Conservation (phyloP, 1,140 invertebrate species). For the Solen grandis region DNA sequence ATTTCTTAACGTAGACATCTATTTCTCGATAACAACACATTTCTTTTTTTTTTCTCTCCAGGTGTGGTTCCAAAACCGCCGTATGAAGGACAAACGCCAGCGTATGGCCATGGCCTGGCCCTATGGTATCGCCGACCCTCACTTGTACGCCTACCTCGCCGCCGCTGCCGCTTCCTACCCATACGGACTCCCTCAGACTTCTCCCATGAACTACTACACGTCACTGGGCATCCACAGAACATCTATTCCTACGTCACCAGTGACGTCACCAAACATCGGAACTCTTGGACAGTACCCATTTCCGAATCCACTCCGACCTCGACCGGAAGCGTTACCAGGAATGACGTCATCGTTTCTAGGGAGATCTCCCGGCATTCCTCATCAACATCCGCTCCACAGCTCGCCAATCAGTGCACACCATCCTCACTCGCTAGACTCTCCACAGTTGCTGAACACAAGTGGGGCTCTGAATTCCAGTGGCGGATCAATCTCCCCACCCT, state of each 20-base stretch:
- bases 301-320: conserved; percentile 56
- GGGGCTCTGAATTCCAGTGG: conserved; percentile 49
- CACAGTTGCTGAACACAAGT: conserved; percentile 50
- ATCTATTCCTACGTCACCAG: conserved; percentile 50
- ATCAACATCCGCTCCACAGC: conserved; percentile 45
- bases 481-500: conserved; percentile 43
- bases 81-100: conserved; percentile 99
- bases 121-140: conserved; percentile 89
- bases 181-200: conserved; percentile 77
- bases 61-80: conserved; percentile 99
- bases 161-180: conserved; percentile 88
- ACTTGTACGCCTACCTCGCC: conserved; percentile 93
- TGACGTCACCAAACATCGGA: conserved; percentile 37
- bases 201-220: conserved; percentile 67
- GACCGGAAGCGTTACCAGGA: conserved; percentile 61
- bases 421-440: conserved; percentile 24
- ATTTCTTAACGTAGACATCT: too few relatives aligned
- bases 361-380: conserved; percentile 37
- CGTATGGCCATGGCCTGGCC: conserved; percentile 97
- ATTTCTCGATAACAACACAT: too few relatives aligned
- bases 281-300: conserved; percentile 55
- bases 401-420: conserved; percentile 35
- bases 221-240: conserved; percentile 61
- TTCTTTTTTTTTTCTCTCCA: too few relatives aligned
- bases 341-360: conserved; percentile 58